Conservation (phyloP, 2,888 invertebrate genomes). For the Rhingia campestris region DNA sequence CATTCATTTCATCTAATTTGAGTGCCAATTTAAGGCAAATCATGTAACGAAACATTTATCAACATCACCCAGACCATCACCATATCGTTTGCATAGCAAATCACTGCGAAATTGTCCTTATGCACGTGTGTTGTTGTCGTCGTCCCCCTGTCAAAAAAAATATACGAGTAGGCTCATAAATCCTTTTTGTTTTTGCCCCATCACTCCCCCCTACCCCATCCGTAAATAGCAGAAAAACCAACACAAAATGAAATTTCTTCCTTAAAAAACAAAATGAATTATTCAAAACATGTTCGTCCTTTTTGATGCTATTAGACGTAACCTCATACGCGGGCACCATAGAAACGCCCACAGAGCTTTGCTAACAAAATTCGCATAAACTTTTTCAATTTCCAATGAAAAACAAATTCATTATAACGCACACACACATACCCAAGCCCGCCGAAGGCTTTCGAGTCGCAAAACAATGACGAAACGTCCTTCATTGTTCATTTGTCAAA, state of each 20-base stretch:
- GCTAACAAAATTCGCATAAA: conserved; percentile 40
- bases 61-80: conserved; percentile 19
- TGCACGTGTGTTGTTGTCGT: conserved; percentile 31
- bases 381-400: conserved; percentile 55
- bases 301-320: conserved; percentile 44
- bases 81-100: conserved; percentile 7
- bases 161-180: conserved; percentile 33
- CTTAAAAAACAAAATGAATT: conserved; percentile 52
- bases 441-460: too few species aligned
- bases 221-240: neutral
- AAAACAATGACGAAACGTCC: conserved; percentile 15
- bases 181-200: conserved; percentile 32
- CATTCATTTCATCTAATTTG: conserved; percentile 52
- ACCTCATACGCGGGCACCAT: conserved; percentile 9
- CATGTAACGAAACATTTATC: conserved; percentile 42
- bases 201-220: neutral
- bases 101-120: conserved; percentile 28
- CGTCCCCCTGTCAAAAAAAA: conserved; percentile 7
- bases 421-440: neutral
- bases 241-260: neutral
- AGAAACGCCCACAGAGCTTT: neutral
- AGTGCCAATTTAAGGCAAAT: conserved; percentile 45
- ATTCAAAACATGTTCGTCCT: conserved; percentile 62
- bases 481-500: conserved; percentile 45
- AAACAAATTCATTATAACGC: conserved; percentile 54